phyloP scores from a whole-genome alignment of 2,113 vertebrate species.

The Bettongia penicillata region DNA sequence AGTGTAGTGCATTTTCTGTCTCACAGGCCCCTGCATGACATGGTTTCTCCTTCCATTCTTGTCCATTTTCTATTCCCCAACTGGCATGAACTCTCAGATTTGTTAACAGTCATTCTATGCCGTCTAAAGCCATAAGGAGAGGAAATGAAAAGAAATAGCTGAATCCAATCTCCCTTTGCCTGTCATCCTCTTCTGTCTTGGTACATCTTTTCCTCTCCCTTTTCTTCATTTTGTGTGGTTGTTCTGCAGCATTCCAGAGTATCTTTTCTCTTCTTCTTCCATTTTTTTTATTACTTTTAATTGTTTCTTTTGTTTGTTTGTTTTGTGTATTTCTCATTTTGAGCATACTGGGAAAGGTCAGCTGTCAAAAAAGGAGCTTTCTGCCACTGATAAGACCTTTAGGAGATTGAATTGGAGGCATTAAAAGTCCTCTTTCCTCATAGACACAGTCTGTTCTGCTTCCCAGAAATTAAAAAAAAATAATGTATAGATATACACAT shows the following conservation, averaged over 20 bases:
- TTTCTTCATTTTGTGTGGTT: constrained; percentile 23
- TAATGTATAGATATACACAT: background rate
- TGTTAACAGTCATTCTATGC: constrained; percentile 58
- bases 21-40: background rate
- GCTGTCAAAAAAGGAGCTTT: constrained; percentile 79
- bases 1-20: background rate
- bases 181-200: constrained; percentile 54
- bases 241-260: constrained; percentile 21
- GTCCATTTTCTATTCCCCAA: constrained; percentile 42
- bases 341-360: constrained; percentile 79
- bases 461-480: background rate
- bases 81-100: constrained; percentile 36
- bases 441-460: constrained; percentile 65
- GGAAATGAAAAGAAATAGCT: constrained; percentile 50
- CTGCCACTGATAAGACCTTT: constrained; percentile 79
- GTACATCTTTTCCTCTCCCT: constrained; percentile 31
- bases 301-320: constrained; percentile 70
- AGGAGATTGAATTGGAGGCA: constrained; percentile 78
- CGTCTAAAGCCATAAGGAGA: constrained; percentile 13
- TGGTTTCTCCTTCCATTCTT: background rate
- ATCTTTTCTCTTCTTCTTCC: constrained; percentile 24
- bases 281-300: constrained; percentile 72
- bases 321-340: constrained; percentile 62
- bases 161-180: constrained; percentile 22
- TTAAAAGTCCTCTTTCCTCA: constrained; percentile 70